Evolutionary conservation across 2,113 vertebrate genomes (phyloP), one percentile per base, ranked within the genome.

Genomic region (Leucosticte australis): DNA sequence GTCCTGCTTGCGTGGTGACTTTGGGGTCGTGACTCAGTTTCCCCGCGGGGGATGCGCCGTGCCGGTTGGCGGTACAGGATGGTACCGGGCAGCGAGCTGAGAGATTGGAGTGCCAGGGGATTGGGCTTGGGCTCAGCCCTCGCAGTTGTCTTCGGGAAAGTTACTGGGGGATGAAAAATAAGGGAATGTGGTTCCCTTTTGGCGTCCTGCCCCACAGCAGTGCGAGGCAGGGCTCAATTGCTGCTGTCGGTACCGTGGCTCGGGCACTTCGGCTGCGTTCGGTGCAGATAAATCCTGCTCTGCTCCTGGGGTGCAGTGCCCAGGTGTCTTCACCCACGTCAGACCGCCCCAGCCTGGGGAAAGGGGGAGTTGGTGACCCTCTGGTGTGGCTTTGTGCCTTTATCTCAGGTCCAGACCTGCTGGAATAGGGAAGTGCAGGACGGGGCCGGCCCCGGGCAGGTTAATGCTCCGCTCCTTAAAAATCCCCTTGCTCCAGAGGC

Each of bases 301-400:
- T 56, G 53, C 52, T 41, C n/a, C 31, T 0, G 55, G 69, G 44
- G 47, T 6, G 82, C 44, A 1, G 81, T 1, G 6, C 63, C 2
- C 2, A 26, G 53, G 35, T 46, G 41, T 20, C 52, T 71, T 18
- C 8, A 0, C 6, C 21, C 0, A 0, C 17, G 39, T 55, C 69
- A 41, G 21, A 57, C 46, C 28, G 1, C 23, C 52, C 35, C 49
- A 50, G 39, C 23, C 33, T 15, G 53, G 49, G 37, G 9, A 55
- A n/a, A 14, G 5, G 15, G 18, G 16, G 8, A 35, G 7, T 2
- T 79, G 22, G 11, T 20, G 10, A 30, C 15, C 26, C 35, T 26
- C 2, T 4, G 5, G 27, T 37, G 46, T 52, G 35, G 7, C 23
- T 92, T 60, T 46, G 68, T 62, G 77, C n/a, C 8, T 83, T 64